Evolutionary conservation across 2,113 vertebrate species (phyloP).

Genomic region (Plestiodon gilberti): DNA sequence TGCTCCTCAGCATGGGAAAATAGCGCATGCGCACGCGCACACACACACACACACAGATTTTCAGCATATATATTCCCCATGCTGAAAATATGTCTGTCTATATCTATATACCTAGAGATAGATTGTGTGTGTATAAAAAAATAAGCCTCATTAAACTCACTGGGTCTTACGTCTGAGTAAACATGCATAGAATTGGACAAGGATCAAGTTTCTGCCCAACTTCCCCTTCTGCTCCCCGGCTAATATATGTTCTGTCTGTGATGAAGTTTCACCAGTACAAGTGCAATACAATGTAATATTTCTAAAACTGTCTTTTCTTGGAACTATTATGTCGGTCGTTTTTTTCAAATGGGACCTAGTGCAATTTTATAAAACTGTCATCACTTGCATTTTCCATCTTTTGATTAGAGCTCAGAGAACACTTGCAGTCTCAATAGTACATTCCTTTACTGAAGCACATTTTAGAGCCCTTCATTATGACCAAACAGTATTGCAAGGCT

Average conservation of each 20-base stretch:
- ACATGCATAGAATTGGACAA: too few species aligned
- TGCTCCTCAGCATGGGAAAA: too few species aligned
- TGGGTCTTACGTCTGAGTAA: too few species aligned
- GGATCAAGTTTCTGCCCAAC: background rate
- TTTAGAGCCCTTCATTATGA: constrained; percentile 39
- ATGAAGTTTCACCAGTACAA: background rate
- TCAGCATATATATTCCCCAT: too few species aligned
- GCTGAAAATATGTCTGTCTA: too few species aligned
- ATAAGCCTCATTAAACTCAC: too few species aligned
- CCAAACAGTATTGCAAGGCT: constrained; percentile 27
- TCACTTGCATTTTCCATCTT: constrained; percentile 9
- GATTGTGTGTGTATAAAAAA: too few species aligned
- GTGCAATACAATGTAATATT: constrained; percentile 33
- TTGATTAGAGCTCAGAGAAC: constrained; percentile 38
- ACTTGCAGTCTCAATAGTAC: constrained; percentile 27
- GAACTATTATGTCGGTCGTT: constrained; percentile 55
- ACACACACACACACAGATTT: too few species aligned
- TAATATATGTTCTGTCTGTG: background rate
- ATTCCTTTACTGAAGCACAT: constrained; percentile 34
- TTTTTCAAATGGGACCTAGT: constrained; percentile 37
- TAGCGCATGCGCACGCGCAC: too few species aligned
- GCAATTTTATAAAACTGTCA: constrained; percentile 45
- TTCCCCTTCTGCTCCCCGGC: background rate
- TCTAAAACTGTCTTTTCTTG: constrained; percentile 47
- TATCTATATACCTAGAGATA: too few species aligned